Base-by-base conservation (phyloP, 2,113 vertebrate species). In the Hypocryptadius cinnamomeus region DNA sequence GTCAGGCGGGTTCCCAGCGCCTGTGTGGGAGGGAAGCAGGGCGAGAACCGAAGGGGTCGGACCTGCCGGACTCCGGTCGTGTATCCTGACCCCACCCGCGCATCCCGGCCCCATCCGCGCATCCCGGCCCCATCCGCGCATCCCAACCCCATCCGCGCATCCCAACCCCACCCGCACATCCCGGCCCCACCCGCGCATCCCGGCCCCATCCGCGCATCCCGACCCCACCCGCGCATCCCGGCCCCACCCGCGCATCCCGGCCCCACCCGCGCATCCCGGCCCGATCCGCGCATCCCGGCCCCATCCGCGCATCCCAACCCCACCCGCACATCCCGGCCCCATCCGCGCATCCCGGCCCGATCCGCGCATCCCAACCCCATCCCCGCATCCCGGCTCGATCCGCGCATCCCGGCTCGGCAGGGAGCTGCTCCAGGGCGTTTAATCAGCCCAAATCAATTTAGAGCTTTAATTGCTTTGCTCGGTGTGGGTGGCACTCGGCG, bases 161-260 rank as follows among this genome's bases (percentile, higher is more conserved):
- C 73, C 69, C 5, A 10, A 25, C 57, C 30, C 9, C 28, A 37
- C 16, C 13, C n/a, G 5, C 24, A 2, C 18, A 69, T 69, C 66
- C 48, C 15, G 4, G 15, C 5, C 1, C 19, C 2, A 5, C 13
- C 44, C 22, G 6, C 8, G 1, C 24, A 27, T 35, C 65, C 64
- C 27, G 4, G 10, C 19, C 4, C 45, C 5, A 16, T 3, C 23
- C 8, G 9, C 13, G 3, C 47, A 70, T 70, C 37, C 68, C 48
- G 3, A 3, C n/a, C 5, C n/a, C n/a, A 35, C 1, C 23, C 25
- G 3, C 10, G 3, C n/a, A 2, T 31, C 76, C 77, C 8, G 9
- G 13, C 30, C 15, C 16, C 6, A 8, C 6, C 48, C 19, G 8
- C 13, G 18, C 14, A 39, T 51, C 68, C 47, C 19, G 2, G 6